These are phyloP conservation scores for Bagarius yarrelli DNA, from an alignment of 2,113 vertebrate species.

Conservation along the genomic window DNA sequence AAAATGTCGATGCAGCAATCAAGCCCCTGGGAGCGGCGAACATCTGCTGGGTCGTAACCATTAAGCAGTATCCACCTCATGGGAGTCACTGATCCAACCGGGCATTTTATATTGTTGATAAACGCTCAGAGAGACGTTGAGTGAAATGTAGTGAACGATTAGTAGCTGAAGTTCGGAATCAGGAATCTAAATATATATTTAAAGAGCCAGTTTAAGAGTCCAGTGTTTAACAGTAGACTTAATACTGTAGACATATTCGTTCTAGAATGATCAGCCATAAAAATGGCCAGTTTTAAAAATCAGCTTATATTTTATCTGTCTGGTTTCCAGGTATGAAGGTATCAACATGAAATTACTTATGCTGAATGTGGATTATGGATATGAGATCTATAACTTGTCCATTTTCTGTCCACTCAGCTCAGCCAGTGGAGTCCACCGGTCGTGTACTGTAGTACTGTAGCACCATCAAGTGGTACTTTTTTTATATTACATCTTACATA, in stretches of 20 bases:
- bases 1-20: neutral
- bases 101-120: no score
- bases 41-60: neutral
- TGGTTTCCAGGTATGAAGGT: neutral
- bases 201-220: no score
- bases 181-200: no score
- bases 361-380: no score
- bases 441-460: conserved; percentile 59
- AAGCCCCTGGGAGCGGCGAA: neutral
- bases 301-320: neutral
- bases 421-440: conserved; percentile 19
- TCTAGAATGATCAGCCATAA: neutral
- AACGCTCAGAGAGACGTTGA: neutral
- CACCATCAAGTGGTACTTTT: conserved; percentile 64
- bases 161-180: neutral
- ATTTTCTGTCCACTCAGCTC: neutral
- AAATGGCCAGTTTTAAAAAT: neutral
- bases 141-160: neutral
- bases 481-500: neutral
- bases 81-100: neutral
- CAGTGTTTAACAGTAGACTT: no score
- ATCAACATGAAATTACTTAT: neutral
- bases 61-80: neutral
- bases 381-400: neutral
- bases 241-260: no score